Base-by-base conservation (phyloP, 2,888 invertebrate genomes). In the Apamea sordens region DNA sequence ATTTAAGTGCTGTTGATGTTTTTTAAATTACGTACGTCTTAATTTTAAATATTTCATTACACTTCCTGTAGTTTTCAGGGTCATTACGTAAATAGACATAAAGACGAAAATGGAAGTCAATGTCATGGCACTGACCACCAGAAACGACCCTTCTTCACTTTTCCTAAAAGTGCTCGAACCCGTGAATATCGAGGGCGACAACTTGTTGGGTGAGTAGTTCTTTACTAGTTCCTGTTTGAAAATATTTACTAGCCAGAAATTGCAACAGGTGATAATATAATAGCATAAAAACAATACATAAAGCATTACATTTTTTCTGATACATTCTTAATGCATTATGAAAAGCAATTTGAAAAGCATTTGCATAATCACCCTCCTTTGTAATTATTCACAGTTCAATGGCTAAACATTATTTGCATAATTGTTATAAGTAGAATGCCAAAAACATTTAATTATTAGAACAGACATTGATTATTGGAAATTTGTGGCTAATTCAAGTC, bases 161-260 rank as follows among this genome's bases (percentile, higher is more conserved):
- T 96, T 77, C 89, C 96, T 18, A 93, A 93, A 85, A 92, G 95
- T 75, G 97, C 93, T 79, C 95, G 96, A 87, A 98, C 97, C 79
- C 98, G 98, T 90, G 97, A 98, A 91, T 98, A 98, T 91, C 97
- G 97, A 90, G 98, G 98, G 83, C 97, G 98, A 91, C 98, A 98
- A 94, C 94, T 98, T 80, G 97, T 98, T 84, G 98, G 98, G 98
- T 98, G 95, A 97, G 97, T 94, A 56, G 61, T 61, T 56, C 10
- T 24, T 56, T 78, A 47, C 36, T 65, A 28, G 11, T 47, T 53
- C n/a, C 2, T 32, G 6, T 53, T 18, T 67, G 7, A 13, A 56
- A 28, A 28, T 41, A 21, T 32, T 53, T 32, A n/a, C 6, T 4
- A 56, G 28, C 13, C 0, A 44, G 24, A 24, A 18, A 41, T 81